Conservation (phyloP, 2,888 invertebrate genomes). For the Cheiracanthium punctorium region DNA sequence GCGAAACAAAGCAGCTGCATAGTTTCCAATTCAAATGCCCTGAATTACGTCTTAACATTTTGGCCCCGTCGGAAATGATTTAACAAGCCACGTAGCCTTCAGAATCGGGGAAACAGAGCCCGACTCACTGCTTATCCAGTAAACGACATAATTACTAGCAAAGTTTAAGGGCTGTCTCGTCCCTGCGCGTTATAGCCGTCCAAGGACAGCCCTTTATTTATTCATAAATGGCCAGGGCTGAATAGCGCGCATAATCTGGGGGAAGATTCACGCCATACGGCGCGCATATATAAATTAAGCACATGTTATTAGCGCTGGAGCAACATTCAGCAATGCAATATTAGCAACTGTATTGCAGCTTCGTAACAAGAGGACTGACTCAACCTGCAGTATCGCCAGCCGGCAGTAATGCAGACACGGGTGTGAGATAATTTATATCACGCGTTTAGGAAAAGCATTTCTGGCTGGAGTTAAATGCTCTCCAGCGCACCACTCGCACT, state of each 20-base stretch:
- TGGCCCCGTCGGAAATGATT: conserved; percentile 23
- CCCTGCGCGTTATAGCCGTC: conserved; percentile 46
- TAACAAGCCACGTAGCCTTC: conserved; percentile 30
- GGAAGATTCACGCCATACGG: conserved; percentile 60
- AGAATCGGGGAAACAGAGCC: conserved; percentile 27
- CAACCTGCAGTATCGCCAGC: conserved; percentile 33
- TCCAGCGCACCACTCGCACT: not conserved
- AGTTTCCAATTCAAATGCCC: conserved; percentile 1
- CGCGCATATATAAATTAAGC: conserved; percentile 69
- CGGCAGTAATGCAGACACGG: conserved; percentile 57
- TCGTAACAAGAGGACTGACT: conserved; percentile 59
- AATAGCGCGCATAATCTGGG: conserved; percentile 45
- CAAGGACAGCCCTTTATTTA: conserved; percentile 64
- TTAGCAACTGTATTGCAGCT: conserved; percentile 60
- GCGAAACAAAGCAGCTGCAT: not conserved
- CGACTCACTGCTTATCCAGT: conserved; percentile 50
- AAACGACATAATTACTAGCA: conserved; percentile 65
- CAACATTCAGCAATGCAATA: conserved; percentile 41
- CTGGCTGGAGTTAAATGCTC: conserved; percentile 57
- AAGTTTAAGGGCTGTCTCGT: conserved; percentile 65
- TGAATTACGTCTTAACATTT: not conserved
- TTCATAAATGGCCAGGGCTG: conserved; percentile 63
- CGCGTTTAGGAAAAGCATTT: conserved; percentile 47
- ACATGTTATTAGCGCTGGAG: conserved; percentile 64
- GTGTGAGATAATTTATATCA: conserved; percentile 53